Conservation (phyloP, 1,140 invertebrate genomes). For the Cardiocondyla obscurior region DNA sequence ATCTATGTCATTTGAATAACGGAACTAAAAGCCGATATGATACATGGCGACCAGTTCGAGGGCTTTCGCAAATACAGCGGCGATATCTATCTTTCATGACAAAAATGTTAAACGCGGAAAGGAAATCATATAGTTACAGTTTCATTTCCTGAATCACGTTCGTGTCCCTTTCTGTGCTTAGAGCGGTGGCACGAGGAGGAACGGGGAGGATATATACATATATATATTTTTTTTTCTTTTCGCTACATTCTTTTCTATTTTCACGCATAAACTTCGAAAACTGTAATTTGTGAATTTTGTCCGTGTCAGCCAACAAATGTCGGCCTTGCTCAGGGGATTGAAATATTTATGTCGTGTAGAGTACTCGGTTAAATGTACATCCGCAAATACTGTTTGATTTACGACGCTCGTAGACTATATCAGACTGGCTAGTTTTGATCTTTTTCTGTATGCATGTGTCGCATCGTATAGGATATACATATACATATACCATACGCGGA, state of each 20-base stretch:
- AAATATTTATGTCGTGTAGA: constrained; percentile 58
- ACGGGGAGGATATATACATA: no score
- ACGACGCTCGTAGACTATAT: constrained; percentile 33
- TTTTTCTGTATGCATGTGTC: no score
- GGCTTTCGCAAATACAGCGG: background rate
- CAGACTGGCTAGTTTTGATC: constrained; percentile 29
- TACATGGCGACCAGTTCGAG: background rate
- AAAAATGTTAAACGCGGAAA: constrained; percentile 43
- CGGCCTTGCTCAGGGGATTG: constrained; percentile 42
- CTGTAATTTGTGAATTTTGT: constrained; percentile 61
- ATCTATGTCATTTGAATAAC: constrained; percentile 38
- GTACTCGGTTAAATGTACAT: constrained; percentile 23
- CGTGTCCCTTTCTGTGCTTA: background rate
- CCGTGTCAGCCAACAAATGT: constrained; percentile 50
- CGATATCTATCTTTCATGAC: background rate
- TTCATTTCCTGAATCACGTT: constrained; percentile 36
- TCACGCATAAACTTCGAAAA: constrained; percentile 9
- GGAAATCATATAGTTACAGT: background rate
- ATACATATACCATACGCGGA: no score
- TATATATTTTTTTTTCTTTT: no score
- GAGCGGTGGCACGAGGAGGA: constrained; percentile 55
- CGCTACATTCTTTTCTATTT: background rate
- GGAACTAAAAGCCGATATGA: constrained; percentile 23
- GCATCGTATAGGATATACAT: no score
- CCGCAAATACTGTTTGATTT: constrained; percentile 56